Evolutionary conservation across 2,113 vertebrate genomes (phyloP).

Genomic region (Mesocricetus auratus): DNA sequence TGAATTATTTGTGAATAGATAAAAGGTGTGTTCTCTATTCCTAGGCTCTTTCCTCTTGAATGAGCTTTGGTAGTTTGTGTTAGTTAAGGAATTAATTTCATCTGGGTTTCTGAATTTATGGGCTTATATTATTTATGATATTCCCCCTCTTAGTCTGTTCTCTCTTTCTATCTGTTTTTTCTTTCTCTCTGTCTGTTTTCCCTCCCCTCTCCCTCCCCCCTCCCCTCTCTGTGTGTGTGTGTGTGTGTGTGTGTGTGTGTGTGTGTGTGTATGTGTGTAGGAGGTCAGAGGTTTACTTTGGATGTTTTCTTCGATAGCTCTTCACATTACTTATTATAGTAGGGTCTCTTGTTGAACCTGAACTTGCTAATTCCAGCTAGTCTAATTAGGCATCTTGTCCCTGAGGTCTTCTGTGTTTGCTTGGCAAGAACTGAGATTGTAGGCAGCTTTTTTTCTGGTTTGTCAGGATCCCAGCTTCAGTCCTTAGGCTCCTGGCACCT

Average conservation of each 20-base stretch:
- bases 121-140: conserved; percentile 25
- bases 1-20: neutral
- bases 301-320: neutral
- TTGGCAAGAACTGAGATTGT: neutral
- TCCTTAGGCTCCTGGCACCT: too few species aligned
- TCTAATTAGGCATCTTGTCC: neutral
- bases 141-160: neutral
- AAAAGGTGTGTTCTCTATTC: neutral
- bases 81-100: neutral
- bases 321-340: neutral
- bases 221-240: neutral
- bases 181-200: too few species aligned
- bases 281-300: neutral
- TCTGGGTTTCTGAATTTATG: conserved; percentile 41
- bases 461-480: neutral
- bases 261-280: neutral
- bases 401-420: neutral
- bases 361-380: neutral
- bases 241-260: neutral
- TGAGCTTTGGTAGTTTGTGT: conserved; percentile 46
- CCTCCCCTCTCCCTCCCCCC: too few species aligned
- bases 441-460: neutral
- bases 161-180: neutral
- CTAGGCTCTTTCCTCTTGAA: neutral
- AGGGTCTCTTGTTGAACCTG: neutral